These are phyloP conservation scores for Antechinus stuartii DNA, from an alignment of 2,113 vertebrate species.

Conservation along the genomic window DNA sequence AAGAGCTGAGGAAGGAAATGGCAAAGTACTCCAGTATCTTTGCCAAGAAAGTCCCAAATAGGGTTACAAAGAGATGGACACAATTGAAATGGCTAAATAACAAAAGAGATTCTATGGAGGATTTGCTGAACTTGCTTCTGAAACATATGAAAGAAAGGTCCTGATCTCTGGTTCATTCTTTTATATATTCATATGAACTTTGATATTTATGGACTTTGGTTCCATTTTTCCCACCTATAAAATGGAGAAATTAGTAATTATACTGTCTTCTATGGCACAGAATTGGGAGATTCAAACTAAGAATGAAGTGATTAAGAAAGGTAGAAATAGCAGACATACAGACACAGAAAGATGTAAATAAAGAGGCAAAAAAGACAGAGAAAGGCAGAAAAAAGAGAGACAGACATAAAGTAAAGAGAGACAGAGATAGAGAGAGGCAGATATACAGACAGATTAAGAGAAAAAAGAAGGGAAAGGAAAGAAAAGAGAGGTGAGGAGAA, in stretches of 20 bases:
- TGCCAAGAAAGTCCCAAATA: too few species aligned
- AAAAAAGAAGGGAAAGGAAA: too few species aligned
- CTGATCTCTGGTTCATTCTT: not conserved
- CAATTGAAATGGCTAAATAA: too few species aligned
- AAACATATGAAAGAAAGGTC: not conserved
- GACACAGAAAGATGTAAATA: too few species aligned
- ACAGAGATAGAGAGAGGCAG: not conserved
- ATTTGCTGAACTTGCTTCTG: not conserved
- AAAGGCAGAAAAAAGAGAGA: not conserved
- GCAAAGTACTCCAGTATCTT: too few species aligned
- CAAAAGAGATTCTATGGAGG: too few species aligned
- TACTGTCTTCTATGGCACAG: not conserved
- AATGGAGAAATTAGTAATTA: not conserved
- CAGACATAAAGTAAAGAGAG: not conserved
- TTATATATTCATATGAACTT: not conserved
- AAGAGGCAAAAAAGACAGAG: not conserved
- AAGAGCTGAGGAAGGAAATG: too few species aligned
- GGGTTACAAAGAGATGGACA: too few species aligned
- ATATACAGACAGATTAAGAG: too few species aligned
- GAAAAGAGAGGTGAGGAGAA: too few species aligned
- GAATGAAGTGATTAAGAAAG: not conserved
- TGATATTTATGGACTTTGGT: too few species aligned
- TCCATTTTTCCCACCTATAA: not conserved
- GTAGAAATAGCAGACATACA: too few species aligned
- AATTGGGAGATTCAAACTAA: not conserved